These are phyloP conservation scores for Nixonia krombeini DNA, from an alignment of 1,140 invertebrate genomes.

Conservation along the genomic window DNA sequence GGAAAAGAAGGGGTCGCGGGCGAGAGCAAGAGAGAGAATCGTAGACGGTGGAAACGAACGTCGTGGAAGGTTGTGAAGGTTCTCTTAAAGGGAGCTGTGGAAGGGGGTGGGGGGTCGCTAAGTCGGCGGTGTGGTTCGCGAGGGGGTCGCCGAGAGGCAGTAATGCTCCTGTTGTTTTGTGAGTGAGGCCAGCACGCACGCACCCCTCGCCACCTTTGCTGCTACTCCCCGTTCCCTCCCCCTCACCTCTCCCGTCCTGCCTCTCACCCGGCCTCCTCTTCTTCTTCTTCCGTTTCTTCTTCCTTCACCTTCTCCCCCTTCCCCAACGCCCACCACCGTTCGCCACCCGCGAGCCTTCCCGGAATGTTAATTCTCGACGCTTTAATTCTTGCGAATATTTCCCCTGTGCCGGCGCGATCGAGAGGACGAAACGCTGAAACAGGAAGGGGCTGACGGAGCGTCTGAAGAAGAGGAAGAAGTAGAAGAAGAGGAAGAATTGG, in stretches of 20 bases:
- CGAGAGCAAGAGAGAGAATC: conserved; percentile 48
- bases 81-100: not conserved
- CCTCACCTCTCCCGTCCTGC: conserved; percentile 14
- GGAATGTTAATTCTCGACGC: conserved; percentile 71
- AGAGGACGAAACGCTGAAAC: conserved; percentile 30
- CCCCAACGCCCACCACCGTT: conserved; percentile 9
- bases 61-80: conserved; percentile 27
- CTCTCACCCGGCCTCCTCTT: conserved; percentile 26
- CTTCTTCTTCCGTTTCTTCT: conserved; percentile 27
- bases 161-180: conserved; percentile 68
- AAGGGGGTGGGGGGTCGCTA: conserved; percentile 27
- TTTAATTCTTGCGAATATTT: conserved; percentile 73
- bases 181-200: conserved; percentile 64
- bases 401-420: conserved; percentile 50
- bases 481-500: conserved; percentile 32
- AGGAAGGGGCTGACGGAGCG: conserved; percentile 18
- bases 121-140: conserved; percentile 35
- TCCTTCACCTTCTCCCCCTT: conserved; percentile 3
- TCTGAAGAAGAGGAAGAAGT: conserved; percentile 14
- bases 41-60: conserved; percentile 55
- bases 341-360: conserved; percentile 43
- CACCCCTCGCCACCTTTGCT: conserved; percentile 29
- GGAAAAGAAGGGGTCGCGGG: conserved; percentile 45
- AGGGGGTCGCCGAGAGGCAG: conserved; percentile 48
- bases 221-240: conserved; percentile 11